Conservation (phyloP, 2,888 invertebrate genomes). For the Andrena bucephala region DNA sequence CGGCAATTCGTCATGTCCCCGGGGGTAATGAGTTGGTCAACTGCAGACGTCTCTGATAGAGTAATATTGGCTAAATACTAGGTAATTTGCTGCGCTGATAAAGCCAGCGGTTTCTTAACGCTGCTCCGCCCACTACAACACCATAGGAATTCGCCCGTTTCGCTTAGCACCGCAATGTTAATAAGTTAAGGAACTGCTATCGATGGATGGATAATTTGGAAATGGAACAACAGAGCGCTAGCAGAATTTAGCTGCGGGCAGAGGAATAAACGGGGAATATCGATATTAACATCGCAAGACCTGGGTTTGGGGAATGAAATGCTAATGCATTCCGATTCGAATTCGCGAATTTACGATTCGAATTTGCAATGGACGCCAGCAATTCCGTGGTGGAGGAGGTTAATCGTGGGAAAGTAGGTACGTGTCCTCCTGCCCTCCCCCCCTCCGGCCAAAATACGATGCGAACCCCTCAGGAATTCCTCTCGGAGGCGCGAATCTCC, state of each 20-base stretch:
- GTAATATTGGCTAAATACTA: background rate
- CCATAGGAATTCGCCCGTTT: no score
- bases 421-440: background rate
- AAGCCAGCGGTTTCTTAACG: no score
- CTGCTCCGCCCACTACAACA: no score
- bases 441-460: background rate
- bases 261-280: constrained; percentile 1
- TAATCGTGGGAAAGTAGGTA: constrained; percentile 28
- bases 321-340: constrained; percentile 29
- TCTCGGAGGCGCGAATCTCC: constrained; percentile 12
- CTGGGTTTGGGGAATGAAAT: constrained; percentile 25
- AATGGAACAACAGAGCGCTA: background rate
- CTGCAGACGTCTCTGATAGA: constrained; percentile 15
- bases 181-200: background rate
- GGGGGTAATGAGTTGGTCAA: constrained; percentile 52
- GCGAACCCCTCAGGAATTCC: constrained; percentile 25
- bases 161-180: no score
- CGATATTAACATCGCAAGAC: constrained; percentile 19
- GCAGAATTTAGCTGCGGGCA: background rate
- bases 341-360: constrained; percentile 24
- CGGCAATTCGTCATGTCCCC: constrained; percentile 46
- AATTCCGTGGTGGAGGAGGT: constrained; percentile 6
- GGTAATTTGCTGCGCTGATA: background rate
- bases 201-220: background rate
- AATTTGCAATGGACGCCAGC: constrained; percentile 13